Percentiles rank a stretch among this genome's conserved stretches.
phyloP scores from a whole-genome alignment of 2,797 vertebrate genomes.

The Salmo trutta region DNA sequence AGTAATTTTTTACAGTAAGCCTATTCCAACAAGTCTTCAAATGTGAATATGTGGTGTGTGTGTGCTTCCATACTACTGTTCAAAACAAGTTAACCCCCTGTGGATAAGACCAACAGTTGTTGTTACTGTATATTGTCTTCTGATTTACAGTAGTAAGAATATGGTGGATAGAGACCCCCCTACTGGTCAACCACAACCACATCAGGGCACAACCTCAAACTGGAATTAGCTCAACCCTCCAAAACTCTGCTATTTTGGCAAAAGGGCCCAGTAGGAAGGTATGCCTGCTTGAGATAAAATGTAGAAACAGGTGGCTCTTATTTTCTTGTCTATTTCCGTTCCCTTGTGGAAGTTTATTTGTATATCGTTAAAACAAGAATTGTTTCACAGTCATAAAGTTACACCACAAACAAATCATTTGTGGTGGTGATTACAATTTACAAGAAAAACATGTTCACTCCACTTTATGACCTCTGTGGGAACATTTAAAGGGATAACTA shows the following conservation, averaged over 20 bases:
- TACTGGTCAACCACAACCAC: constrained; percentile 44
- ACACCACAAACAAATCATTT: constrained; percentile 19
- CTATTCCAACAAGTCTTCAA: not conserved
- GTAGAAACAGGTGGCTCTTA: not conserved
- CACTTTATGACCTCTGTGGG: constrained; percentile 16
- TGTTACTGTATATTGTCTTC: too few relatives aligned
- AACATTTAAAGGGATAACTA: not conserved
- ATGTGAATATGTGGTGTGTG: not conserved
- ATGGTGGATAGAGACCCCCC: constrained; percentile 52
- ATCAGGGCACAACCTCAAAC: not conserved
- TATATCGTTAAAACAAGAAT: constrained; percentile 23
- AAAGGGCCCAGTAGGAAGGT: not conserved
- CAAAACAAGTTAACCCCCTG: not conserved
- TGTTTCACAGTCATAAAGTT: constrained; percentile 23
- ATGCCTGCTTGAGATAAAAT: not conserved
- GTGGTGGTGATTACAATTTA: constrained; percentile 16
- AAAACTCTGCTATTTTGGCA: not conserved
- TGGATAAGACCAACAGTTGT: not conserved
- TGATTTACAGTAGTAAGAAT: too few relatives aligned
- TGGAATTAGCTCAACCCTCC: not conserved
- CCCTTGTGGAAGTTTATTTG: not conserved
- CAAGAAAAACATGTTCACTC: constrained; percentile 5
- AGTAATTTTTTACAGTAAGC: not conserved
- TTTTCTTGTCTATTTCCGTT: not conserved
- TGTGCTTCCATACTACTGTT: not conserved